These are phyloP conservation scores for Panorpa germanica DNA, from an alignment of 2,888 invertebrate genomes.

Conservation along the genomic window DNA sequence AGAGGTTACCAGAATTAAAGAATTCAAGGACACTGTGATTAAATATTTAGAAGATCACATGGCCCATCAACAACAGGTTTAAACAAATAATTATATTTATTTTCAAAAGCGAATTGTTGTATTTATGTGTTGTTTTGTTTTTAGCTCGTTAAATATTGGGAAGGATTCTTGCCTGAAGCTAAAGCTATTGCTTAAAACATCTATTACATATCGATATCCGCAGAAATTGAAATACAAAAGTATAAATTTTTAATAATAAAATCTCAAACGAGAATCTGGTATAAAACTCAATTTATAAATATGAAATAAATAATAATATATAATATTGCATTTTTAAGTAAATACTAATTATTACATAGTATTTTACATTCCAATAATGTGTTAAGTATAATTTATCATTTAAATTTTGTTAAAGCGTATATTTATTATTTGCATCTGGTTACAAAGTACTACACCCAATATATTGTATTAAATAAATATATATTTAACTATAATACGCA, in stretches of 20 bases:
- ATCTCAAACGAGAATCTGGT: constrained; percentile 2
- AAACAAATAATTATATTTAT: constrained; percentile 2
- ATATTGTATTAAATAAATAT: too few species aligned
- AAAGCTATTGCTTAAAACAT: constrained; percentile 64
- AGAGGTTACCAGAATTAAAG: constrained; percentile 70
- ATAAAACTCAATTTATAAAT: too few species aligned
- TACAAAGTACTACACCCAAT: too few species aligned
- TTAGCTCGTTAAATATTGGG: constrained; percentile 87
- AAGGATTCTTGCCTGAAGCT: constrained; percentile 88
- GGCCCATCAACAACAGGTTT: constrained; percentile 85
- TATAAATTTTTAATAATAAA: constrained; percentile 6
- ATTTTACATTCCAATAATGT: too few species aligned
- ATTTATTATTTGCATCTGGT: too few species aligned
- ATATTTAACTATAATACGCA: too few species aligned
- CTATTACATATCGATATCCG: too few species aligned
- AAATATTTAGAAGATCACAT: constrained; percentile 87
- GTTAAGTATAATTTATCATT: too few species aligned
- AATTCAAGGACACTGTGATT: constrained; percentile 78
- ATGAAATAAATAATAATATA: too few species aligned
- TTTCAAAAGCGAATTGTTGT: constrained; percentile 3
- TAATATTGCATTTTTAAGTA: too few species aligned
- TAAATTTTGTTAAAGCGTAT: too few species aligned
- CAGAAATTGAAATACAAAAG: constrained; percentile 1
- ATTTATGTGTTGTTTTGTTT: constrained; percentile 14
- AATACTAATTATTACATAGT: too few species aligned